Evolutionary conservation across 2,888 invertebrate species (phyloP).

Genomic region (Eupelmus urozonus): DNA sequence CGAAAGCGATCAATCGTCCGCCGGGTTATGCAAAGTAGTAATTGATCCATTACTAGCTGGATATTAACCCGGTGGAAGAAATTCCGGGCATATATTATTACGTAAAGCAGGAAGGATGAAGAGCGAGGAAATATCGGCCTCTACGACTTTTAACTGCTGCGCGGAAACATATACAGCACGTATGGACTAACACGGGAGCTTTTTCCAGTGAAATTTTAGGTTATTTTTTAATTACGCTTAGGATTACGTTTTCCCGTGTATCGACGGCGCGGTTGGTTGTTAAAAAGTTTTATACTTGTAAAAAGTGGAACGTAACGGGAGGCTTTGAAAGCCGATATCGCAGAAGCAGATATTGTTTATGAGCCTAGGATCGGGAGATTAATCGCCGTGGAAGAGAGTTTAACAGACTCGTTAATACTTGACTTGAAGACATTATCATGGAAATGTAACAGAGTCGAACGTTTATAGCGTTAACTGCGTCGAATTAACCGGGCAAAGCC

Average conservation of each 20-base stretch:
- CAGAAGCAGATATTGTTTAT: neutral
- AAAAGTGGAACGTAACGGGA: neutral
- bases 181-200: too few relatives aligned
- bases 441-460: too few relatives aligned
- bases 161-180: slow-evolving; percentile 24
- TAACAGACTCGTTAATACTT: too few relatives aligned
- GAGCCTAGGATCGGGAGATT: too few relatives aligned
- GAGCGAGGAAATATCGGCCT: slow-evolving; percentile 38
- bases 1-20: slow-evolving; percentile 56
- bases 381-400: too few relatives aligned
- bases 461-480: too few relatives aligned
- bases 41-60: slow-evolving; percentile 55
- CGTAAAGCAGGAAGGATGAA: slow-evolving; percentile 53
- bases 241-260: neutral
- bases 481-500: too few relatives aligned
- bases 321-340: neutral
- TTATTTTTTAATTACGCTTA: slow-evolving; percentile 39
- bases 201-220: slow-evolving; percentile 31
- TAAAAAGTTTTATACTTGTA: neutral
- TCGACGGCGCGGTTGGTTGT: neutral
- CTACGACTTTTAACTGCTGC: slow-evolving; percentile 24
- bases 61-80: slow-evolving; percentile 33
- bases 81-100: slow-evolving; percentile 41
- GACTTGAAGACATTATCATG: too few relatives aligned
- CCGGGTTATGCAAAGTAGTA: slow-evolving; percentile 53